Evolutionary conservation across 2,888 invertebrate genomes (phyloP).

Genomic region (Drosophila longiperda): DNA sequence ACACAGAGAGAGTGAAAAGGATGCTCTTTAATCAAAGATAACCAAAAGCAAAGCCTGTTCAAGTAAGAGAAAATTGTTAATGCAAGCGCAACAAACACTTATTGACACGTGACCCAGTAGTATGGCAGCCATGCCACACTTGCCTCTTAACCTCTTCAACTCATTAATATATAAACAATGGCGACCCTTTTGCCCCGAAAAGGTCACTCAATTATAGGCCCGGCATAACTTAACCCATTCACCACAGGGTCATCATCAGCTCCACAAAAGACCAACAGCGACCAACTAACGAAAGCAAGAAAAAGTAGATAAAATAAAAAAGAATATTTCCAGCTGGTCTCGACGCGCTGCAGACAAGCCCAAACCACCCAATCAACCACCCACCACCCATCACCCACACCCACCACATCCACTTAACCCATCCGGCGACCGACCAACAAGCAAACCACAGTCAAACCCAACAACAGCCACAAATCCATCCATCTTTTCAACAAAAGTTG

Average conservation of each 20-base stretch:
- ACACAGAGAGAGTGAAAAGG: neutral
- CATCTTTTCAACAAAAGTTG: constrained; percentile 71
- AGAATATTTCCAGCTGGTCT: constrained; percentile 37
- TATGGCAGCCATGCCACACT: neutral
- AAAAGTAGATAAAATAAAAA: constrained; percentile 10
- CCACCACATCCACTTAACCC: constrained; percentile 7
- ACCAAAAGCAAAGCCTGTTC: neutral
- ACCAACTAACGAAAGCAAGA: constrained; percentile 8
- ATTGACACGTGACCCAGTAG: constrained; percentile 31
- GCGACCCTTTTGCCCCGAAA: constrained; percentile 41
- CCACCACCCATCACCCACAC: neutral
- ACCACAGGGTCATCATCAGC: constrained; percentile 13
- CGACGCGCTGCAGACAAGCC: constrained; percentile 48
- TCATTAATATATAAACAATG: constrained; percentile 56
- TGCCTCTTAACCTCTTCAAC: constrained; percentile 2
- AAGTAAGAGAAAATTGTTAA: constrained; percentile 21
- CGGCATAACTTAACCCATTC: constrained; percentile 54
- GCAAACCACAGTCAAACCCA: neutral
- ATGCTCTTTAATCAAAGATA: constrained; percentile 32
- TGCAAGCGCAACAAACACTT: constrained; percentile 16
- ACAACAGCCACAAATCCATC: constrained; percentile 69
- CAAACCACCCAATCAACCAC: constrained; percentile 11
- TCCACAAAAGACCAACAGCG: constrained; percentile 13
- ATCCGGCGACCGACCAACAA: constrained; percentile 19
- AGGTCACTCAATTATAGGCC: constrained; percentile 60